phyloP scores from a whole-genome alignment of 2,113 vertebrate species.

The Zosterops hypoxanthus region DNA sequence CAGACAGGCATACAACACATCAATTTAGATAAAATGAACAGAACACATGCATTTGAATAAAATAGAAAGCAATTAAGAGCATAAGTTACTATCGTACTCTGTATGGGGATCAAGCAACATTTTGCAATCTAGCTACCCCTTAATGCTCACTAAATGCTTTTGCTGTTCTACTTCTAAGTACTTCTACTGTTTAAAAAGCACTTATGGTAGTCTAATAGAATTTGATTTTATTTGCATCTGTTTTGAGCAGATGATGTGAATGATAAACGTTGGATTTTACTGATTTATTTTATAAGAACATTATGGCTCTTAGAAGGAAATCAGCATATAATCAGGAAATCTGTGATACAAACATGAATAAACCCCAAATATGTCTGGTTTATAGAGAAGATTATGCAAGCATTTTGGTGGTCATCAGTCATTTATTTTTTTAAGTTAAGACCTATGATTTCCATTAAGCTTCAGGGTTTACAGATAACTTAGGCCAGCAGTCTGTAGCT shows the following conservation, averaged over 20 bases:
- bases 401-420: neutral
- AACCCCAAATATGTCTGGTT: neutral
- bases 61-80: neutral
- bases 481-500: neutral
- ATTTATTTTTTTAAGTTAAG: neutral
- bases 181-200: neutral
- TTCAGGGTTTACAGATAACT: neutral
- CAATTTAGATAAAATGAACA: neutral
- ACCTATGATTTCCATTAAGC: neutral
- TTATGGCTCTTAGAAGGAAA: constrained; percentile 17
- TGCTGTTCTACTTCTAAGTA: neutral
- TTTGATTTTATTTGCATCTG: constrained; percentile 20
- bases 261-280: neutral
- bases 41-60: neutral
- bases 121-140: neutral
- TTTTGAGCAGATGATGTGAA: neutral
- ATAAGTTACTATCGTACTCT: neutral
- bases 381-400: constrained; percentile 5
- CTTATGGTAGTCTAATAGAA: neutral
- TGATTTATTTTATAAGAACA: constrained; percentile 40
- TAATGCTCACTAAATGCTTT: neutral
- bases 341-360: neutral
- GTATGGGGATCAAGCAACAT: neutral
- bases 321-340: constrained; percentile 29
- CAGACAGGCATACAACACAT: neutral